Base-by-base conservation (phyloP, 2,113 vertebrate genomes). In the Larimichthys polyactis region DNA sequence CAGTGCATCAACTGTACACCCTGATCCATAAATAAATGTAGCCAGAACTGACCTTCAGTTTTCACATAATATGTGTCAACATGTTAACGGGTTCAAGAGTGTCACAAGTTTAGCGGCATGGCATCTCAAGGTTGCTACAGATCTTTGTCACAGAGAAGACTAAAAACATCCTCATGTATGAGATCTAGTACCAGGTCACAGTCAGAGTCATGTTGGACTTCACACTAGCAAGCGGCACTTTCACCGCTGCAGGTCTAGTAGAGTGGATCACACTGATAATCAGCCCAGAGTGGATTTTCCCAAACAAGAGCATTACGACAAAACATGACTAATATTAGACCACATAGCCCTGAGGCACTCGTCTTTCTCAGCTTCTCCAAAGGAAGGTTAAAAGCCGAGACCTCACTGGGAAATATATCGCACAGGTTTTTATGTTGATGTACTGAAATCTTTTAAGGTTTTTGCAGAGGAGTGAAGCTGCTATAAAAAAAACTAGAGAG, bases 241-340 rank as follows among this genome's bases (percentile, higher is more conserved):
- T 89, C 66, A 58, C 73, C 60, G 88, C 72, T 78, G 75, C 65
- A 67, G 72, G 87, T 81, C 68, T 60, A 69, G 62, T 68, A 44
- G 81, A 83, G 68, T 90, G 85, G 82, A 83, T 91, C 84, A 84
- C 84, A 63, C 80, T 24, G 76, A 74, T 93, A 90, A 92, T 89
- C 86, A 92, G 88, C 81, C 86, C 78, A 85, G 78, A 81, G 75
- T 81, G 90, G 89, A 93, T 93, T 91, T 93, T 82, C 90, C 55
- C 62, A 80, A 90, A 91, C 75, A 81, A 51, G 79, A 84, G 51
- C 14, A 27, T 81, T 72, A 75, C 51, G 43, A 80, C 60, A 75
- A 75, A 89, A 80, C 59, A 72, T 27, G 49, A 58, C 71, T 91
- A 86, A 90, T 85, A 89, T 90, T 92, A 87, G 91, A 81, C 48